Evolutionary conservation across 2,113 vertebrate genomes (phyloP).

Genomic region (Sapayoa aenigma): DNA sequence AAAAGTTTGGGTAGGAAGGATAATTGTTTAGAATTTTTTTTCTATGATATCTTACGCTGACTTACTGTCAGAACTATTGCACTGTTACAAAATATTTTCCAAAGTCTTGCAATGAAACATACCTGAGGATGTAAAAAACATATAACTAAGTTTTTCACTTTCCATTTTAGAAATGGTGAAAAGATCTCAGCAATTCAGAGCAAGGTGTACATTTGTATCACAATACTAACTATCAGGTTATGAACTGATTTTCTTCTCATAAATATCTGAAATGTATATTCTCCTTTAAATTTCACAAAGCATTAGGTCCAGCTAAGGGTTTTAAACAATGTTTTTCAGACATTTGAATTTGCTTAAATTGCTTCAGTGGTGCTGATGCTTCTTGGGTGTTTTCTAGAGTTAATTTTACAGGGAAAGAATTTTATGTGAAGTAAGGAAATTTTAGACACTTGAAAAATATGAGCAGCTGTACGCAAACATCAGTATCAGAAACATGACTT

Average conservation of each 20-base stretch:
- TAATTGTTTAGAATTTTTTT: background rate
- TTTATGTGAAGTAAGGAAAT: background rate
- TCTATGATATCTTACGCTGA: background rate
- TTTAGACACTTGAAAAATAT: background rate
- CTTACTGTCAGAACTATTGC: background rate
- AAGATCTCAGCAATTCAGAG: background rate
- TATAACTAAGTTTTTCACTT: background rate
- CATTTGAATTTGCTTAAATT: background rate
- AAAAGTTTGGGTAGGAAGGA: constrained; percentile 31
- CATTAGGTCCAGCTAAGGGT: background rate
- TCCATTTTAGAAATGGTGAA: background rate
- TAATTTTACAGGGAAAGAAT: background rate
- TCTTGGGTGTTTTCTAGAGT: background rate
- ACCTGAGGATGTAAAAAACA: background rate
- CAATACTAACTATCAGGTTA: background rate
- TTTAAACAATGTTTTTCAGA: background rate
- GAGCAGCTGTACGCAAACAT: background rate
- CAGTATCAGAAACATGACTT: background rate
- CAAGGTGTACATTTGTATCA: background rate
- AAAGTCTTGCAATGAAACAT: background rate
- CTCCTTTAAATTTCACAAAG: background rate
- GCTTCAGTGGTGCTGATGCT: background rate
- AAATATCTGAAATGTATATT: background rate
- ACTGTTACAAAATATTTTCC: constrained; percentile 36
- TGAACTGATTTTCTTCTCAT: background rate